Percentiles rank a stretch among this genome's conserved stretches.
These are phyloP conservation scores for Saccopteryx bilineata DNA, from an alignment of 2,113 vertebrate genomes.

Conservation along the genomic window DNA sequence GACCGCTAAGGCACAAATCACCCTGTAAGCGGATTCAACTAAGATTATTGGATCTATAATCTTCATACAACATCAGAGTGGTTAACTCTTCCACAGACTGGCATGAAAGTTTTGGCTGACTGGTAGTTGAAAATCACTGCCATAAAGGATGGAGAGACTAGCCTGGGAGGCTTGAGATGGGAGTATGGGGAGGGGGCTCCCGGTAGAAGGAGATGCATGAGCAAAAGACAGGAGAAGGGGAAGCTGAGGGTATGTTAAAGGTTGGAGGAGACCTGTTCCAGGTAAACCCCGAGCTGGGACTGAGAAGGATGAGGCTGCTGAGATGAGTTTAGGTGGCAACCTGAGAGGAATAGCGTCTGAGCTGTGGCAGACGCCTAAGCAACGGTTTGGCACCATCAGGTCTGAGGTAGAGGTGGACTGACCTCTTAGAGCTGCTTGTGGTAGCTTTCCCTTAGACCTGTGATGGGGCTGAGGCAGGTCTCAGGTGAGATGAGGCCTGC, in stretches of 20 bases:
- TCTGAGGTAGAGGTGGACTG: neutral
- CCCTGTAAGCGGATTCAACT: too few relatives aligned
- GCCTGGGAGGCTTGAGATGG: neutral
- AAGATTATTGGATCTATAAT: too few relatives aligned
- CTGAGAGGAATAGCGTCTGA: neutral
- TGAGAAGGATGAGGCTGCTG: neutral
- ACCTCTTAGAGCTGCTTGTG: neutral
- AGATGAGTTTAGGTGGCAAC: neutral
- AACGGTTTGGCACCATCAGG: neutral
- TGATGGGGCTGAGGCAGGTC: neutral
- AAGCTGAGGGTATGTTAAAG: neutral
- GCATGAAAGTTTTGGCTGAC: too few relatives aligned
- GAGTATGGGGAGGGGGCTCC: neutral
- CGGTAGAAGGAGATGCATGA: neutral
- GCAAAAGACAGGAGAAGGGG: neutral
- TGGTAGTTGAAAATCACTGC: too few relatives aligned
- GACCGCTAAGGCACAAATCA: too few relatives aligned
- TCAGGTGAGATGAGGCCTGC: neutral
- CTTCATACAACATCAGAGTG: too few relatives aligned
- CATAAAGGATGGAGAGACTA: neutral
- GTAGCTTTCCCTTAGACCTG: neutral
- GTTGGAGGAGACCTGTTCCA: too few relatives aligned
- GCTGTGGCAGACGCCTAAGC: neutral
- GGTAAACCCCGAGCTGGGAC: neutral
- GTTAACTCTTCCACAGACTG: too few relatives aligned